Evolutionary conservation across 2,113 vertebrate genomes (phyloP).

Genomic region (Leucosticte australis): DNA sequence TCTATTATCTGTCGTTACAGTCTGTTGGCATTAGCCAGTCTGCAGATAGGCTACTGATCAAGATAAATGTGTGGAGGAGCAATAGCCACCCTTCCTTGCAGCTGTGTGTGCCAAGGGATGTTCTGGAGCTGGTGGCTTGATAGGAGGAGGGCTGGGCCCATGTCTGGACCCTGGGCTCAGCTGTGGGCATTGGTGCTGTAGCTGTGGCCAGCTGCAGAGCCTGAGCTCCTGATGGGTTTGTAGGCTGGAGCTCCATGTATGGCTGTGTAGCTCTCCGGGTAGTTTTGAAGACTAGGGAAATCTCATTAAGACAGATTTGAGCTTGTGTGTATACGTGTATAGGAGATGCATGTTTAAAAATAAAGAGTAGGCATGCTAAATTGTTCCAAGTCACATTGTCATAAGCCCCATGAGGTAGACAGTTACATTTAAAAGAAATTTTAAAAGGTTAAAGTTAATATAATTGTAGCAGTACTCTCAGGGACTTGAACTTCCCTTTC

Average conservation of each 20-base stretch:
- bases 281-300: neutral
- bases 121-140: neutral
- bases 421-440: neutral
- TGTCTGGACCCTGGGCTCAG: neutral
- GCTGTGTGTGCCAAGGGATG: neutral
- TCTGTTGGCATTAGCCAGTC: neutral
- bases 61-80: neutral
- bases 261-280: neutral
- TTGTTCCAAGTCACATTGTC: neutral
- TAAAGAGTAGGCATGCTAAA: neutral
- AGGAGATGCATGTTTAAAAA: neutral
- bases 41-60: neutral
- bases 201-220: neutral
- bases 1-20: neutral
- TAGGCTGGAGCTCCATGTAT: neutral
- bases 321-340: neutral
- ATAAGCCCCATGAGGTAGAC: neutral
- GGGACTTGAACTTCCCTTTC: neutral
- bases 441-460: constrained; percentile 8
- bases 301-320: neutral
- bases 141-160: neutral
- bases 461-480: neutral
- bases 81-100: neutral
- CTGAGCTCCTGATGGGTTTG: neutral
- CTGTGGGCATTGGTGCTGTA: rapidly evolving